These are phyloP conservation scores for Bactericera cockerelli DNA, from an alignment of 1,140 invertebrate genomes.

Conservation along the genomic window DNA sequence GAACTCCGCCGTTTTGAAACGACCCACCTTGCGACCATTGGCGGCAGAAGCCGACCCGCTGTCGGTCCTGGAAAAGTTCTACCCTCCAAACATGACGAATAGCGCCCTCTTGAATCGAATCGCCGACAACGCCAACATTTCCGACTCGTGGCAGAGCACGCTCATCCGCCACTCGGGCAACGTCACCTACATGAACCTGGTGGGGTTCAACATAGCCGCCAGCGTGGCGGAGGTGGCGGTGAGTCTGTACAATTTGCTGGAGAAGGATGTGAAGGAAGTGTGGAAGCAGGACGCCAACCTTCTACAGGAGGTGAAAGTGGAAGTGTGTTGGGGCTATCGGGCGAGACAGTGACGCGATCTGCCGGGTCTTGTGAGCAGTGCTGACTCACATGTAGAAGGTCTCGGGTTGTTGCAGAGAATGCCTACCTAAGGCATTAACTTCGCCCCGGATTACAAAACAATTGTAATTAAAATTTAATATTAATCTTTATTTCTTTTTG, in stretches of 20 bases:
- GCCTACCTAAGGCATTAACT: too few species aligned
- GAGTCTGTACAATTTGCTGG: background rate
- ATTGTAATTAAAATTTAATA: too few species aligned
- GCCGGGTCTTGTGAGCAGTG: too few species aligned
- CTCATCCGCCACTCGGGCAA: background rate
- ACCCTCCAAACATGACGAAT: background rate
- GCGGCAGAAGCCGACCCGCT: too few species aligned
- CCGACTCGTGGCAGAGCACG: background rate
- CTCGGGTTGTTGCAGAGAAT: too few species aligned
- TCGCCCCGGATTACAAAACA: too few species aligned
- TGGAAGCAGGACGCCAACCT: background rate
- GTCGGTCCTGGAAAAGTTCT: too few species aligned
- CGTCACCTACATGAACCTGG: background rate
- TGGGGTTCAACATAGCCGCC: background rate
- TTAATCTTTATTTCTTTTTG: too few species aligned
- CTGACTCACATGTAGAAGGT: too few species aligned
- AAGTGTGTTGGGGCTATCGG: background rate
- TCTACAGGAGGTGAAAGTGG: background rate
- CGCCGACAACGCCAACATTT: background rate
- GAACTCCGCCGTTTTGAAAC: too few species aligned
- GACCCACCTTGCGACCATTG: too few species aligned
- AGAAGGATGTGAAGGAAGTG: background rate
- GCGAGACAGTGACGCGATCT: too few species aligned
- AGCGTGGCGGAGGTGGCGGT: background rate
- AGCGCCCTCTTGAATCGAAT: background rate